These are phyloP conservation scores for Rhinopomastus cyanomelas DNA, from an alignment of 2,113 vertebrate genomes.

Conservation along the genomic window DNA sequence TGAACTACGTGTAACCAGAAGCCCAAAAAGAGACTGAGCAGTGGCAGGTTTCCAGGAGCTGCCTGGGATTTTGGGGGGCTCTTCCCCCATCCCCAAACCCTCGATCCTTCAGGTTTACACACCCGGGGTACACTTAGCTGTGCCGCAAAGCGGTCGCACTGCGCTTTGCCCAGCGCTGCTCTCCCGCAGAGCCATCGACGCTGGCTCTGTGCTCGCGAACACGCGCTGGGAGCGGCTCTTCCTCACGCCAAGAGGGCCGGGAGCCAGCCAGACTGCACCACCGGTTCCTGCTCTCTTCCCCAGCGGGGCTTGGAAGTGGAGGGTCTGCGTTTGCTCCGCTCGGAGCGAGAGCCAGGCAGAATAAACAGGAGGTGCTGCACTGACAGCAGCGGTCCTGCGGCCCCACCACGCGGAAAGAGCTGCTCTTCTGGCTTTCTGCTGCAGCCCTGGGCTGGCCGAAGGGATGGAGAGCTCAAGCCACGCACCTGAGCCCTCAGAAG, in stretches of 20 bases:
- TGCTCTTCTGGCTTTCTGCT: background rate
- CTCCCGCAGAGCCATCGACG: constrained; percentile 45
- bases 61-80: background rate
- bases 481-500: background rate
- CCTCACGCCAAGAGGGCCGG: background rate
- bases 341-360: background rate
- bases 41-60: background rate
- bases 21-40: background rate
- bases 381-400: background rate
- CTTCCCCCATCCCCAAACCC: background rate
- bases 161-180: constrained; percentile 23
- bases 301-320: background rate
- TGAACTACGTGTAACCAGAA: constrained; percentile 16
- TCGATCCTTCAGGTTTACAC: background rate
- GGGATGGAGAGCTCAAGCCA: background rate
- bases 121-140: background rate
- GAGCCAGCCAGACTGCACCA: constrained; percentile 47
- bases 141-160: background rate
- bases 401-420: background rate
- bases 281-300: constrained; percentile 8
- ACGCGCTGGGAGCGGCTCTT: constrained; percentile 22
- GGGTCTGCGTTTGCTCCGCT: background rate
- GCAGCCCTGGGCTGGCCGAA: background rate
- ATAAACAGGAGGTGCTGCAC: background rate
- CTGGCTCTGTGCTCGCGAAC: constrained; percentile 40